Conservation (phyloP, 2,797 vertebrate genomes). For the Falco novaeseelandiae region DNA sequence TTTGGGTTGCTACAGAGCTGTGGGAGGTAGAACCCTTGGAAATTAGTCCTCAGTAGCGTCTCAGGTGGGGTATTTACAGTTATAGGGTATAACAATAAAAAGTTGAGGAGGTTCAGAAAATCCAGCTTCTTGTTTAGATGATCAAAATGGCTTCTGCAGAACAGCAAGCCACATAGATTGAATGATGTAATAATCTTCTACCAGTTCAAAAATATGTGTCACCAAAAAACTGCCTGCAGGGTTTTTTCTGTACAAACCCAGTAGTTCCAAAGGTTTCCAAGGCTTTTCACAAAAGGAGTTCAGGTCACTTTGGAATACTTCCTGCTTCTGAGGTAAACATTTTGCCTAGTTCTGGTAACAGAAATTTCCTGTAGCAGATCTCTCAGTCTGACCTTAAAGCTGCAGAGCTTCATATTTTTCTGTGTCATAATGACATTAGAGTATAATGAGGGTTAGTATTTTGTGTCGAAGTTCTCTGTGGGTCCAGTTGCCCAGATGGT, state of each 20-base stretch:
- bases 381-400: neutral
- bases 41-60: neutral
- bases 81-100: neutral
- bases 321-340: neutral
- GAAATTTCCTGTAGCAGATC: neutral
- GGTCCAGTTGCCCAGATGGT: neutral
- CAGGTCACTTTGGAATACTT: neutral
- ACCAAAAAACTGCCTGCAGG: neutral
- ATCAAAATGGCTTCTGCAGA: slow-evolving; percentile 2
- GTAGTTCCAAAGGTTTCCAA: neutral
- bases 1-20: neutral
- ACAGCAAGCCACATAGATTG: neutral
- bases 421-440: neutral
- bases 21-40: neutral
- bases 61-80: neutral
- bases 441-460: neutral
- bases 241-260: neutral
- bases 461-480: neutral
- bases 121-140: neutral
- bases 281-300: neutral
- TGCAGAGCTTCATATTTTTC: neutral
- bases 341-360: neutral
- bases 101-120: neutral
- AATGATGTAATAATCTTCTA: neutral
- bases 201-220: neutral